Base-by-base conservation (phyloP, 2,888 invertebrate genomes). In the Disparrhopalites patrizii region DNA sequence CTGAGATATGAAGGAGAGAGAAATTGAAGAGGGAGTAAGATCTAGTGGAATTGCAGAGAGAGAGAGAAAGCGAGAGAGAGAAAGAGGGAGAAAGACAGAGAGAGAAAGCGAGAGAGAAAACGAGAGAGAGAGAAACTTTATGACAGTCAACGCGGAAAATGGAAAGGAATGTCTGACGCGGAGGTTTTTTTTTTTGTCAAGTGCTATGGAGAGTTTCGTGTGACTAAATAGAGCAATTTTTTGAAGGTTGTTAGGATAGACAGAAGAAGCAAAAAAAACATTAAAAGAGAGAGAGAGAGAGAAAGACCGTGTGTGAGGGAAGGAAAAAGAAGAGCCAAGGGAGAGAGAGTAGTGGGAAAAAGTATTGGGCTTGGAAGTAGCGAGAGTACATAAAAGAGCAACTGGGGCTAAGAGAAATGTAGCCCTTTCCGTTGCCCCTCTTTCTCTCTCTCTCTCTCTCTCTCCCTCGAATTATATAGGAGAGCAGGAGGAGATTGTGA, bases 251-350 rank as follows among this genome's bases (percentile, higher is more conserved):
- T n/a, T n/a, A n/a, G 30, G 18, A 47, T 47, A 10, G 47, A 47
- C 23, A 47, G 2, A 47, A 5, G 30, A 27, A 54, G 28, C 28
- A 43, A n/a, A n/a, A n/a, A 33, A 61, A 36, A 52, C 61, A 61
- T 61, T 61, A 61, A 61, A 61, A 33, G 36, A 50, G 51, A 61
- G 33, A 23, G 23, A 33, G 51, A 25, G 57, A 38, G 40, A 47
- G 20, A 10, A n/a, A n/a, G n/a, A n/a, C n/a, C n/a, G n/a, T n/a
- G n/a, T n/a, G n/a, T n/a, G n/a, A 8, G 10, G 55, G 38, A 38
- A 40, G 25, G 28, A 36, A 54, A 33, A 57, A 27, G n/a, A 18
- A 57, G 38, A 33, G 33, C 7, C n/a, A 30, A 52, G 25, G 28
- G 47, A 58, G 47, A 50, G 51, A 33, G 50, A 50, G 20, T 43